These are phyloP conservation scores for Catostomus latipinnis DNA, from an alignment of 2,797 vertebrate genomes.

Conservation along the genomic window DNA sequence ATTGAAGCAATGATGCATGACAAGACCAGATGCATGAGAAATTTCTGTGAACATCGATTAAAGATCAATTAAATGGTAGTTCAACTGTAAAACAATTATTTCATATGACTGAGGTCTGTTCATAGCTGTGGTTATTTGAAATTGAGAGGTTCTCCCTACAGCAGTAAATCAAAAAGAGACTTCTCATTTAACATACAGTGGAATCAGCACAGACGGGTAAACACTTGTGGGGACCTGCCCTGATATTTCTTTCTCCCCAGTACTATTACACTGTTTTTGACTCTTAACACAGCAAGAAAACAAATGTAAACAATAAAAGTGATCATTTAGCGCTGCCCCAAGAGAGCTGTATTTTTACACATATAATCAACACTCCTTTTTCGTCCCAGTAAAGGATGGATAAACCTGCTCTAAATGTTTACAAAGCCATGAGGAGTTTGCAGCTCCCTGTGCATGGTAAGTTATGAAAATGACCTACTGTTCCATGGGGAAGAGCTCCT, in stretches of 20 bases:
- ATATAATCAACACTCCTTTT: background rate
- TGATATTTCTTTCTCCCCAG: background rate
- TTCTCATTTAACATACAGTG: conserved; percentile 64
- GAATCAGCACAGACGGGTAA: conserved; percentile 68
- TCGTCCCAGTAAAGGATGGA: background rate
- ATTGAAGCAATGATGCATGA: conserved; percentile 19
- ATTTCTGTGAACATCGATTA: background rate
- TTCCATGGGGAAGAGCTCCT: background rate
- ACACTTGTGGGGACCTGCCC: conserved; percentile 71
- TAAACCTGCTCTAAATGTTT: conserved; percentile 14
- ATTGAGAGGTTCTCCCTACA: background rate
- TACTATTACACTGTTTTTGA: background rate
- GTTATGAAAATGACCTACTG: conserved; percentile 1
- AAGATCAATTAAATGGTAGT: conserved; percentile 2
- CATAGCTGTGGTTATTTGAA: conserved; percentile 21
- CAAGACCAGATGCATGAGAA: background rate
- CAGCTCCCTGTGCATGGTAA: background rate
- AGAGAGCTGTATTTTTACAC: conserved; percentile 22
- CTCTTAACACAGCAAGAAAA: conserved; percentile 54
- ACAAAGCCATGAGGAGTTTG: background rate
- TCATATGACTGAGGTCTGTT: background rate
- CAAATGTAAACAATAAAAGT: conserved; percentile 45
- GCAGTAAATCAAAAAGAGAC: conserved; percentile 13
- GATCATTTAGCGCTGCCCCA: background rate
- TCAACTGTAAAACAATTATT: background rate